phyloP scores from a whole-genome alignment of 2,113 vertebrate species.

The Aramus guarauna region DNA sequence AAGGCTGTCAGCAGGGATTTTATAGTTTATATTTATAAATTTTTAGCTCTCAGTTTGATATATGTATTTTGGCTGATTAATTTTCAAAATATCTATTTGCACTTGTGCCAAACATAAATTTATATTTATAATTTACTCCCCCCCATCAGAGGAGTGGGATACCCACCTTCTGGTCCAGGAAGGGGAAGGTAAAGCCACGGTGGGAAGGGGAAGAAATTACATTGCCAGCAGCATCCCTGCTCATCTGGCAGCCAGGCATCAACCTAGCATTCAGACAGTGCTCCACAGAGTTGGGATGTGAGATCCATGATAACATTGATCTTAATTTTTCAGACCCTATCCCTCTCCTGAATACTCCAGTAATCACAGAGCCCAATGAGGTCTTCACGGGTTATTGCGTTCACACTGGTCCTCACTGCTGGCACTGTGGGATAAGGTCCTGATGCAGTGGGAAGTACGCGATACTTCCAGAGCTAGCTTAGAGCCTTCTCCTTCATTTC shows the following conservation, averaged over 20 bases:
- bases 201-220: not conserved
- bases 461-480: not conserved
- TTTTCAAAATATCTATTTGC: not conserved
- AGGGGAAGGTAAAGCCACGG: not conserved
- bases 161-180: not conserved
- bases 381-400: not conserved
- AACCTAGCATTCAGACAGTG: not conserved
- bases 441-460: accelerated
- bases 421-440: not conserved
- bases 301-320: not conserved
- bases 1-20: not conserved
- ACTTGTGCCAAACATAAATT: not conserved
- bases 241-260: not conserved
- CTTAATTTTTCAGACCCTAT: not conserved
- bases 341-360: not conserved
- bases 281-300: not conserved
- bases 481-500: not conserved
- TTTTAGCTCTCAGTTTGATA: not conserved
- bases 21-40: not conserved
- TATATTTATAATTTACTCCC: not conserved
- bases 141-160: not conserved
- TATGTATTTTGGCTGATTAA: not conserved
- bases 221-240: not conserved
- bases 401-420: not conserved
- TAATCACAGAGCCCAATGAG: not conserved